Base-by-base conservation (phyloP, 2,113 vertebrate genomes). In the Perca fluviatilis region DNA sequence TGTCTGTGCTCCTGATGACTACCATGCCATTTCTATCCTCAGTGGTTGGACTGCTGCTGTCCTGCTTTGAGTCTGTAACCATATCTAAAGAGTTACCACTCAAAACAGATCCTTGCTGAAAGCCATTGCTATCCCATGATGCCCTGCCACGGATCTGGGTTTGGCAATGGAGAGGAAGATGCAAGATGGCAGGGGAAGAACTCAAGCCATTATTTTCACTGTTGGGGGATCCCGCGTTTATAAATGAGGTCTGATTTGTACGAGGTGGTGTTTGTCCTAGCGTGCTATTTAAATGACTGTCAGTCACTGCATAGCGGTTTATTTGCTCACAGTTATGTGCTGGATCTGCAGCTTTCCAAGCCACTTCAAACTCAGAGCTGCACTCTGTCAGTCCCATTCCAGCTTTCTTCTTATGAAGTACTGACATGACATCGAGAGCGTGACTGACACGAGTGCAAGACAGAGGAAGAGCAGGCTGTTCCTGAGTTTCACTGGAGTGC, bases 121-220 rank as follows among this genome's bases (percentile, higher is more conserved):
- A 79, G 33, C 69, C 80, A 3, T 77, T 91, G 67, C 70, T 84
- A 1, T 89, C 88, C 92, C 93, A 91, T 6, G 90, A 77, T 49
- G 86, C 92, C 70, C 71, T 91, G 74, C 89, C 90, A 43, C 60
- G 83, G 8, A 93, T 89, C 86, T 94, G 93, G 18, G 87, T 94
- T 93, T 95, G 95, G 89, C 91, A 93, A 84, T 93, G 88, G 30
- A 93, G 90, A 79, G 93, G 88, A 82, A 94, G 91, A 77, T 94
- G 93, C 74, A 95, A 88, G 51, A 93, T 90, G 68, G 94, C 92
- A 30, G 95, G 94, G 76, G 93, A 91, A 18, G 94, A 92, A 70
- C 88, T 80, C 80, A 90, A 85, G 81, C 80, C 36, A 27, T 87
- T 84, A 78, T 82, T 90, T 85, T 90, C 81, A 83, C 69, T 36